These are phyloP conservation scores for Protonibea diacanthus DNA, from an alignment of 2,797 vertebrate genomes.

Conservation along the genomic window DNA sequence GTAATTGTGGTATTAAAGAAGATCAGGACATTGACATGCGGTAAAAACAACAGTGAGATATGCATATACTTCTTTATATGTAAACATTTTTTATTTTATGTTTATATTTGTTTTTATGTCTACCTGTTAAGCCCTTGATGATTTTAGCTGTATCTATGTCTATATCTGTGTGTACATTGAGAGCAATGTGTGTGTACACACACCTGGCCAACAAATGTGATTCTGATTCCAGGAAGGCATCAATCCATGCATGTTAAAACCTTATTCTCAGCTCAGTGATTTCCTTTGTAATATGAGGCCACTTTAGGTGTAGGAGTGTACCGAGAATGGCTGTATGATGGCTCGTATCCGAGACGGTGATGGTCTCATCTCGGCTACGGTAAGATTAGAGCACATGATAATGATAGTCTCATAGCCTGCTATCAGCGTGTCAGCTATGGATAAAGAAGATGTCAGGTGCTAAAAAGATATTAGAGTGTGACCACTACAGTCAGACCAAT, in stretches of 20 bases:
- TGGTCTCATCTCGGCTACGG: slow-evolving; percentile 10
- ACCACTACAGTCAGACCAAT: neutral
- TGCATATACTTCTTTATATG: no score
- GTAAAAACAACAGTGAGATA: slow-evolving; percentile 14
- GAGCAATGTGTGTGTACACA: no score
- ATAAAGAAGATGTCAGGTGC: slow-evolving; percentile 26
- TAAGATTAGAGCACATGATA: slow-evolving; percentile 12
- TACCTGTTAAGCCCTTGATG: no score
- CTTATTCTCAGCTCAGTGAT: neutral
- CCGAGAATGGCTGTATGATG: neutral
- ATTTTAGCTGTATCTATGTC: no score
- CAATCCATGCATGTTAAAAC: neutral
- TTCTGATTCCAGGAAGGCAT: neutral
- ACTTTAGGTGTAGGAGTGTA: neutral
- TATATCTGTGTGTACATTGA: no score
- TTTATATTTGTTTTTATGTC: no score
- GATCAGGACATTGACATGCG: slow-evolving; percentile 30
- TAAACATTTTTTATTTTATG: no score
- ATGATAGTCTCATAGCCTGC: slow-evolving; percentile 15
- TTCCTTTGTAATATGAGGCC: neutral
- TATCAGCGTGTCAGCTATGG: slow-evolving; percentile 14
- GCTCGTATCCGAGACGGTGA: slow-evolving; percentile 10
- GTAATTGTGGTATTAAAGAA: slow-evolving; percentile 32
- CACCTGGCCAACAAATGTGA: no score
- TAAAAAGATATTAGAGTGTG: slow-evolving; percentile 1